A percentile compares a stretch with the other conserved stretches of the same genome.
phyloP scores from a whole-genome alignment of 2,797 vertebrate species.

The Micromesistius poutassou region DNA sequence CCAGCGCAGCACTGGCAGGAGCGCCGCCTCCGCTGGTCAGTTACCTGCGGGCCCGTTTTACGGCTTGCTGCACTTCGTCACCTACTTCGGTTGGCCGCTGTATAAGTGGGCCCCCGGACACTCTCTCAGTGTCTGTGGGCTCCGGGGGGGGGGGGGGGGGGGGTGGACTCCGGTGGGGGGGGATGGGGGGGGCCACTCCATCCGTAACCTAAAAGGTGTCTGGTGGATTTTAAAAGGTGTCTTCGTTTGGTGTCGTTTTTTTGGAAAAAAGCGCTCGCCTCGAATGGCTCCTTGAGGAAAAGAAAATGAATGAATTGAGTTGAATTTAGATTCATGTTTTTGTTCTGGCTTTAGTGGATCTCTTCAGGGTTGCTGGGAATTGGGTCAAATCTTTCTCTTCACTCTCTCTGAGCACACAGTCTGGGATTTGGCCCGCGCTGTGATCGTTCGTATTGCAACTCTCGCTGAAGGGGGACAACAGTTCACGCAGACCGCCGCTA shows the following conservation, averaged over 20 bases:
- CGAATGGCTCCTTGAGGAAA: neutral
- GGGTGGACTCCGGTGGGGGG: no score
- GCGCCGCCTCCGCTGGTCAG: conserved; percentile 4
- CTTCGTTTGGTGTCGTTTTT: neutral
- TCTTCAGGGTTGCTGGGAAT: conserved; percentile 2
- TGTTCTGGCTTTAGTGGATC: neutral
- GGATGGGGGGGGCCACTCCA: no score
- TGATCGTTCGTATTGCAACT: conserved; percentile 47
- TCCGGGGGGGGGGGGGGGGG: no score
- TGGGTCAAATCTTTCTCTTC: neutral
- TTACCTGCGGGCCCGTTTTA: conserved; percentile 25
- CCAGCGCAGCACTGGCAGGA: conserved; percentile 18
- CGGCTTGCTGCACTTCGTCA: conserved; percentile 11
- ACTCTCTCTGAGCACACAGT: conserved; percentile 26
- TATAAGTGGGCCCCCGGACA: conserved; percentile 7
- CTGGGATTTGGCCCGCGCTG: conserved; percentile 30
- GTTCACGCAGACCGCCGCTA: conserved; percentile 42
- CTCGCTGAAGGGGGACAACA: conserved; percentile 43
- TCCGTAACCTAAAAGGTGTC: neutral
- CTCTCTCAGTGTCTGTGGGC: neutral
- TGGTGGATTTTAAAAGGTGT: neutral
- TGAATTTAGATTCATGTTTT: neutral
- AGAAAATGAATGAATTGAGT: neutral
- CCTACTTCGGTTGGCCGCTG: conserved; percentile 18
- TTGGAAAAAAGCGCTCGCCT: neutral